These are phyloP conservation scores for Machimus rusticus DNA, from an alignment of 2,888 invertebrate genomes.

Conservation along the genomic window DNA sequence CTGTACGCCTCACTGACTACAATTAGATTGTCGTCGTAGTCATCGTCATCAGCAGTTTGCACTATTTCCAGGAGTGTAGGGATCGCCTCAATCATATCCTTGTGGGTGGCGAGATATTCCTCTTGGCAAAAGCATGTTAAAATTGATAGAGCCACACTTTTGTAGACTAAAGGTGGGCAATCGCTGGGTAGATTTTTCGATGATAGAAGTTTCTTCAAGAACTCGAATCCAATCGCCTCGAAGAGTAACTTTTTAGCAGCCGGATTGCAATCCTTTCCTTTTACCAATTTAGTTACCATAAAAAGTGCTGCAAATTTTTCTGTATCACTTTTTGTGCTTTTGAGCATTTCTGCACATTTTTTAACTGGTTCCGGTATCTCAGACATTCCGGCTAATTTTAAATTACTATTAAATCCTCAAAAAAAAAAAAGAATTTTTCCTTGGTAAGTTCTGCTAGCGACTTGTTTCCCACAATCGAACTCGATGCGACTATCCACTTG, in stretches of 20 bases:
- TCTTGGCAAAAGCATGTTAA: constrained; percentile 86
- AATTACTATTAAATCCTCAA: background rate
- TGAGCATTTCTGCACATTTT: constrained; percentile 83
- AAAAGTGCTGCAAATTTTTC: constrained; percentile 92
- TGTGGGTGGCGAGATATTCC: constrained; percentile 79
- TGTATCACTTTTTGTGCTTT: constrained; percentile 82
- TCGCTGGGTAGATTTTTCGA: constrained; percentile 82
- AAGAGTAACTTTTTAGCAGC: constrained; percentile 83
- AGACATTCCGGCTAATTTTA: constrained; percentile 53
- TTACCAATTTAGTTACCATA: constrained; percentile 89
- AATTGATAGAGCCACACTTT: constrained; percentile 88
- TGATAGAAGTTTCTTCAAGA: constrained; percentile 80
- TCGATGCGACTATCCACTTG: background rate
- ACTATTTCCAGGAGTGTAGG: constrained; percentile 86
- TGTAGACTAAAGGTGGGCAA: constrained; percentile 88
- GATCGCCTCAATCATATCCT: constrained; percentile 83
- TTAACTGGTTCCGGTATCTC: constrained; percentile 79
- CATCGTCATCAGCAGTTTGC: constrained; percentile 82
- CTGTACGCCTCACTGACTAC: constrained; percentile 87
- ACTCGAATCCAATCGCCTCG: constrained; percentile 88
- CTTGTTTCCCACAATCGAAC: background rate
- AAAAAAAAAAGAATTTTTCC: background rate
- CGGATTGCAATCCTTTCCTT: constrained; percentile 80
- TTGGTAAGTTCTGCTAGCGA: background rate
- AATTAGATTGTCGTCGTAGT: constrained; percentile 85